Percentiles rank a stretch among this genome's conserved stretches.
Evolutionary conservation across 2,888 invertebrate species (phyloP).

Genomic region (Cephus runcator): DNA sequence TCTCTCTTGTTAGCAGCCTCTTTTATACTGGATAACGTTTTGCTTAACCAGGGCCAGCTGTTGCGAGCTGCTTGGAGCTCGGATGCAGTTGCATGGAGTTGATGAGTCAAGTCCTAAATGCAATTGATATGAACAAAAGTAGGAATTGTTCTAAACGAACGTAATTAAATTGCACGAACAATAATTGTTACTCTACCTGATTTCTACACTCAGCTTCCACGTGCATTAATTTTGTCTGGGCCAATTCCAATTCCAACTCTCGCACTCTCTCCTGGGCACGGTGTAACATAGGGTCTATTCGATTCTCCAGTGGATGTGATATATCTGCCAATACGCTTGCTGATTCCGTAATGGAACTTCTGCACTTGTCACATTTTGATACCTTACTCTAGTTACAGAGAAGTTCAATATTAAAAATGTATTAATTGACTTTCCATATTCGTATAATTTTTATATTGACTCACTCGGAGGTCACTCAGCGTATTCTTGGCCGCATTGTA

Average conservation of each 20-base stretch:
- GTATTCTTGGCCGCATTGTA: constrained; percentile 75
- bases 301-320: constrained; percentile 52
- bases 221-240: constrained; percentile 95
- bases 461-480: constrained; percentile 74
- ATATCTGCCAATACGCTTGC: constrained; percentile 45
- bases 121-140: constrained; percentile 1
- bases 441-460: constrained; percentile 28
- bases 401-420: background rate
- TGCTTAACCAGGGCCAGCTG: constrained; percentile 94
- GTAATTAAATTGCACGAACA: background rate
- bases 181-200: constrained; percentile 71
- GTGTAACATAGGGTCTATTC: constrained; percentile 56
- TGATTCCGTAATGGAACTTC: constrained; percentile 45
- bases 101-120: constrained; percentile 86
- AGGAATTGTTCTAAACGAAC: background rate
- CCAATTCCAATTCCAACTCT: constrained; percentile 94
- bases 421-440: background rate
- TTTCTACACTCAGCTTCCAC: constrained; percentile 97
- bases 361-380: constrained; percentile 69
- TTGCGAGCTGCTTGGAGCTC: constrained; percentile 79
- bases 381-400: constrained; percentile 66
- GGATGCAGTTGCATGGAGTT: constrained; percentile 82
- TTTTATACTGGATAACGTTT: constrained; percentile 85
- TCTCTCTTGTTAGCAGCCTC: constrained; percentile 75
- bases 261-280: constrained; percentile 77